These are phyloP conservation scores for Trichopria drosophilae DNA, from an alignment of 2,888 invertebrate genomes.

Conservation along the genomic window DNA sequence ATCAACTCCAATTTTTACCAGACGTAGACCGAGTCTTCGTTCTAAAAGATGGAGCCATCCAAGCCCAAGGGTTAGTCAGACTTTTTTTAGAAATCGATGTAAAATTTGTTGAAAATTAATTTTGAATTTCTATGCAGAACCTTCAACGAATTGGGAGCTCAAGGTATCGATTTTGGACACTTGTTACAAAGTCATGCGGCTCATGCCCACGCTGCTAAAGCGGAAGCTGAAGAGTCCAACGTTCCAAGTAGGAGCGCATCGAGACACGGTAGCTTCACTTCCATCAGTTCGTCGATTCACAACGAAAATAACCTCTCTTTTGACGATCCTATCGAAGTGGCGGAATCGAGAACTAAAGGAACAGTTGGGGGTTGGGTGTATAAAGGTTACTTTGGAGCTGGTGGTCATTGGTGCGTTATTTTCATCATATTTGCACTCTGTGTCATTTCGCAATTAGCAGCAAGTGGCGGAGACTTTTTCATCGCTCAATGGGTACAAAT, in stretches of 20 bases:
- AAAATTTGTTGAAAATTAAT: constrained; percentile 5
- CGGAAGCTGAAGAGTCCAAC: constrained; percentile 45
- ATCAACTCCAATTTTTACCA: constrained; percentile 64
- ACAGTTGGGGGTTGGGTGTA: constrained; percentile 68
- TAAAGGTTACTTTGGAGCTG: constrained; percentile 71
- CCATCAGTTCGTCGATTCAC: constrained; percentile 48
- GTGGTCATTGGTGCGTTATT: constrained; percentile 69
- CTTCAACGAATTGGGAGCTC: constrained; percentile 71
- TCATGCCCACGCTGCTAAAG: neutral
- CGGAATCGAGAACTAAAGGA: constrained; percentile 60
- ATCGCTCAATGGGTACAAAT: constrained; percentile 70
- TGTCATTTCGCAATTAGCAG: constrained; percentile 69
- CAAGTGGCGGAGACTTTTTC: constrained; percentile 78
- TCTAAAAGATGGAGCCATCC: constrained; percentile 50
- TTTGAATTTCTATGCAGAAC: constrained; percentile 56
- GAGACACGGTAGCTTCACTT: constrained; percentile 51
- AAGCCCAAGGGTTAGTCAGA: constrained; percentile 50
- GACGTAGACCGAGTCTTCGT: constrained; percentile 54
- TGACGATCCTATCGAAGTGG: constrained; percentile 38
- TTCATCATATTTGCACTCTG: constrained; percentile 67
- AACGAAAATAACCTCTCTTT: constrained; percentile 39
- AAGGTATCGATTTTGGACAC: constrained; percentile 77
- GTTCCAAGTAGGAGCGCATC: constrained; percentile 47
- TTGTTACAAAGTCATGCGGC: constrained; percentile 61
- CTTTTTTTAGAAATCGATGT: neutral